These are phyloP conservation scores for Tokudaia tokunoshimensis DNA, from an alignment of 2,797 vertebrate genomes.

Conservation along the genomic window DNA sequence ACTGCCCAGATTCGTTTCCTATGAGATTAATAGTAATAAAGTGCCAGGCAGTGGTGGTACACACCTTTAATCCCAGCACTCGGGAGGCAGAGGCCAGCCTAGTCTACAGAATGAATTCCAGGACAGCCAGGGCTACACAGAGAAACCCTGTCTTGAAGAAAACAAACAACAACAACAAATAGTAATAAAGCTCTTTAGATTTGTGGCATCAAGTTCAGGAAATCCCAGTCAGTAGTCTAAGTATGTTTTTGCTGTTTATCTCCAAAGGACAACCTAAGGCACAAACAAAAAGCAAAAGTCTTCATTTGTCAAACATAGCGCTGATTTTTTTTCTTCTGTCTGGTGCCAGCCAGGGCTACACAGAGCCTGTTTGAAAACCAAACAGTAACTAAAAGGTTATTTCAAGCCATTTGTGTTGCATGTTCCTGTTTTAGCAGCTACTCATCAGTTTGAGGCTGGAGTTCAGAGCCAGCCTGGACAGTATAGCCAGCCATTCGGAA, in stretches of 20 bases:
- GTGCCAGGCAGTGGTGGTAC: too few relatives aligned
- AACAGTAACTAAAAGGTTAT: neutral
- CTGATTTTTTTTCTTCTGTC: conserved; percentile 54
- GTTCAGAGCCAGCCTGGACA: neutral
- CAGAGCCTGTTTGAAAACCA: neutral
- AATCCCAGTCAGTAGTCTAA: neutral
- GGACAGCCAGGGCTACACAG: too few relatives aligned
- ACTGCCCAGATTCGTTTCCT: neutral
- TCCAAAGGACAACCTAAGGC: neutral
- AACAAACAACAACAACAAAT: neutral
- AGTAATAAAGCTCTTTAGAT: neutral
- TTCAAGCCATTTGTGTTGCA: neutral
- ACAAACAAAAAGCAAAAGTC: conserved; percentile 19
- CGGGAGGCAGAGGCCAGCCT: too few relatives aligned
- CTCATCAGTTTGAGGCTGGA: neutral
- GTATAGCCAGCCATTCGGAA: neutral
- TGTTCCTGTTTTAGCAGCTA: neutral
- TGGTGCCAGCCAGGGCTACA: neutral
- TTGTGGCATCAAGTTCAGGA: neutral
- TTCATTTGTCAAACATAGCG: conserved; percentile 57
- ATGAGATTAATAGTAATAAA: neutral
- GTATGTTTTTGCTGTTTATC: conserved; percentile 35
- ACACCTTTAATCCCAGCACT: too few relatives aligned
- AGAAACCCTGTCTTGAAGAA: too few relatives aligned
- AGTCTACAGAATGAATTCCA: too few relatives aligned